Evolutionary conservation across 2,888 invertebrate genomes (phyloP), one percentile per base, ranked within the genome.

Genomic region (Acleris laterana): DNA sequence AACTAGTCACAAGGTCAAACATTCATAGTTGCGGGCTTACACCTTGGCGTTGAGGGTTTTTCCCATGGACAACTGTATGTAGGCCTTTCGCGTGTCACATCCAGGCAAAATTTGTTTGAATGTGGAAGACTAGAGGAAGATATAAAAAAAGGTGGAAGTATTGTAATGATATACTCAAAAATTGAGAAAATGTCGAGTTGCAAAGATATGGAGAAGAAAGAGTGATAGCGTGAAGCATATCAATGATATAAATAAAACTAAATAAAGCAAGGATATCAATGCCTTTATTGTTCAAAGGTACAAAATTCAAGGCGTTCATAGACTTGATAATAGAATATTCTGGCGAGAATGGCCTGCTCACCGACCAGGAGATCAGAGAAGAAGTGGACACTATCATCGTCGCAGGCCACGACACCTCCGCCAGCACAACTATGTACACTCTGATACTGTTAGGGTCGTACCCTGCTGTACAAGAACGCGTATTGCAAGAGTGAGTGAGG

Each of bases 401-500:
- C 17, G 51, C 57, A 5, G 66, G 66, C 3, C 42, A 60, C 20
- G 66, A 66, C 22, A 62, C 66, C 3, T 51, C 66, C 1, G 49
- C 61, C 19, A 44, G 28, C 5, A 44, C 25, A 3, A 22, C 20
- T 0, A 32, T 48, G 11, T 53, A 51, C 22, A 32, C 32, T 1
- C 4, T 66, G 7, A 5, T 66, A 25, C 16, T 56, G n/a, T 19
- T 66, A 22, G 61, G 61, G 28, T 50, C 44, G 17, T 11, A 65
- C 32, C 65, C 65, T 5, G 61, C 56, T 3, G 44, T 65, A 16
- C 65, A 65, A 17, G 61, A 65, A 19, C 42, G 20, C 13, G 48
- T 66, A 5, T 56, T 44, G 44, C 9, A 51, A 17, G 66, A 66
- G 66, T 66, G 25, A 66, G 66, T 61, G 28, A n/a, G n/a, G n/a